Base-by-base conservation (phyloP, 1,140 invertebrate species). In the Wiebesia pumilae region DNA sequence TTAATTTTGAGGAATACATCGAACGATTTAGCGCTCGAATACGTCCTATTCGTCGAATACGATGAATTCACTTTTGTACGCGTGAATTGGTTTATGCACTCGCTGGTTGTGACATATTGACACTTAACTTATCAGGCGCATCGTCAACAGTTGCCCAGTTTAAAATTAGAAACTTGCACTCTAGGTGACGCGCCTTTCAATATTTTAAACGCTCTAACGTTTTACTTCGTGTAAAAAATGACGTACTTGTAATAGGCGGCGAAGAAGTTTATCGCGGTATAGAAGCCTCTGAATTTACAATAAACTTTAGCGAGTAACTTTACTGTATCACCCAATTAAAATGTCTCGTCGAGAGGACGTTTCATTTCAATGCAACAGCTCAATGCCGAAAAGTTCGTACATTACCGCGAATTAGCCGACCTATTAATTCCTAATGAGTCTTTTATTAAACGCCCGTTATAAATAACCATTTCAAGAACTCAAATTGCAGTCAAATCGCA, bases 181-280 rank as follows among this genome's bases (percentile, higher is more conserved):
- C 6, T 47, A 47, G 19, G 10, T 16, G 54, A 58, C 14, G 14
- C 6, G 43, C 19, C 3, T 3, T 21, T 58, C 19, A 21, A 58
- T 21, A 16, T 58, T 58, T 58, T 21, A 58, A 47, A 47, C 43
- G 43, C 54, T 58, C 3, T 16, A 16, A 58, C 19, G 10, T 58
- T 21, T 58, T 58, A 47, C 19, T 58, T 3, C 54, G 19, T 58
- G 10, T 21, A 19, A 3, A 21, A 16, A 58, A 21, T 21, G 19
- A 58, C 54, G 3, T 58, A 58, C 19, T 58, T 58, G 7, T 58
- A 58, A 58, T 88, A 81, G 78, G 69, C 80, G 84, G 73, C 87
- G 87, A 71, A 77, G 77, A 79, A 54, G 85, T 71, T 54, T 69
- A 33, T 69, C 65, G 30, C 16, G 30, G 30, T 10, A n/a, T 69